These are phyloP conservation scores for Hesperophylax magnus DNA, from an alignment of 1,140 invertebrate species.

Conservation along the genomic window DNA sequence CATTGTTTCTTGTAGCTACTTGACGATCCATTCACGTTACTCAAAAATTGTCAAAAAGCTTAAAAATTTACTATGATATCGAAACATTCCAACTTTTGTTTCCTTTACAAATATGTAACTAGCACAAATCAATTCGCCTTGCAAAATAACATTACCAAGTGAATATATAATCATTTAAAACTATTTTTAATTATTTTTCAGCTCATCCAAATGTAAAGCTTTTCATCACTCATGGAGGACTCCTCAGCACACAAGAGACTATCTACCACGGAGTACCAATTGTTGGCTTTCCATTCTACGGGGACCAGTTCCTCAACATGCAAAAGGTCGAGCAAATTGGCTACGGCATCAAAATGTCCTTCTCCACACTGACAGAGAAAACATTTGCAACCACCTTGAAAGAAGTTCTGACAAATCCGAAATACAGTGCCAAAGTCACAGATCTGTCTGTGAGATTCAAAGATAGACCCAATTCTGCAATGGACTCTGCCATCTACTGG, in stretches of 20 bases:
- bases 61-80: too few species aligned
- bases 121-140: too few species aligned
- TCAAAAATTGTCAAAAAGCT: too few species aligned
- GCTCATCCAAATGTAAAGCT: conserved; percentile 65
- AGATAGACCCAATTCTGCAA: conserved; percentile 63
- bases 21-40: too few species aligned
- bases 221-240: conserved; percentile 75
- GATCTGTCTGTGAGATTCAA: conserved; percentile 60
- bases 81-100: too few species aligned
- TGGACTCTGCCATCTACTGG: conserved; percentile 66
- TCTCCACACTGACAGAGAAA: conserved; percentile 25
- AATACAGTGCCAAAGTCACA: conserved; percentile 58
- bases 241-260: conserved; percentile 74
- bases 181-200: conserved; percentile 40
- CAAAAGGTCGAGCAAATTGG: conserved; percentile 33
- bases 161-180: background rate
- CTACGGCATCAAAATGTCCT: conserved; percentile 33
- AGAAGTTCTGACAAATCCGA: conserved; percentile 55
- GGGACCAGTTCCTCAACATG: conserved; percentile 64
- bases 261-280: conserved; percentile 74
- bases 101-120: too few species aligned
- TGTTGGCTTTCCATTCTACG: conserved; percentile 73
- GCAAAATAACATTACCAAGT: too few species aligned
- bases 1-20: too few species aligned
- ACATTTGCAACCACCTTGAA: conserved; percentile 54